Percentiles rank a stretch among this genome's conserved stretches.
phyloP scores from a whole-genome alignment of 1,140 invertebrate genomes.

The Drosophila jambulina region DNA sequence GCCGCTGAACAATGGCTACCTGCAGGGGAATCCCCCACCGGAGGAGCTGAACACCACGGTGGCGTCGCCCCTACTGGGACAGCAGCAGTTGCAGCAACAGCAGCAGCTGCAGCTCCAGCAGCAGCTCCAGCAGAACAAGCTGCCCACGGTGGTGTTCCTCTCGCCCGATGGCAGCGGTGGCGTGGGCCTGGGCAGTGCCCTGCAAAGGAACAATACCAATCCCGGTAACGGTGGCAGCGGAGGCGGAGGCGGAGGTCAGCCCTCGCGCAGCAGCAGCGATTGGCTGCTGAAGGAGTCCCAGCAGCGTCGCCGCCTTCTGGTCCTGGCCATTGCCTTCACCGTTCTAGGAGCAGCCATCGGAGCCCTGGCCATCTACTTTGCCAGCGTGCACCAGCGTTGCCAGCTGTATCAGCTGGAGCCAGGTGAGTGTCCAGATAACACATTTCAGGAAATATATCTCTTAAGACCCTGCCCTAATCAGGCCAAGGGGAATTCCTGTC shows the following conservation, averaged over 20 bases:
- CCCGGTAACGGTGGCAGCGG: background rate
- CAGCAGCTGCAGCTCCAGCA: slow-evolving; percentile 16
- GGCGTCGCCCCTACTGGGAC: slow-evolving; percentile 61
- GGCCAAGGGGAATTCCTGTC: background rate
- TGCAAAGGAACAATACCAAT: slow-evolving; percentile 51
- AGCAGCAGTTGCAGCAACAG: slow-evolving; percentile 33
- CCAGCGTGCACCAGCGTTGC: slow-evolving; percentile 72
- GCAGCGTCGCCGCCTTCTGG: slow-evolving; percentile 68
- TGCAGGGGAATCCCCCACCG: slow-evolving; percentile 33
- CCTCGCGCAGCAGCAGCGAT: slow-evolving; percentile 50
- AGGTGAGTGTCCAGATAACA: slow-evolving; percentile 47
- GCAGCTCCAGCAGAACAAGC: slow-evolving; percentile 61
- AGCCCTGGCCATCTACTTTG: slow-evolving; percentile 81
- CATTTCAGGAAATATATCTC: background rate
- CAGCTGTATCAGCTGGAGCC: slow-evolving; percentile 53
- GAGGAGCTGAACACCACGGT: slow-evolving; percentile 67
- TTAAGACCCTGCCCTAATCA: background rate
- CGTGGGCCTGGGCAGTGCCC: slow-evolving; percentile 51
- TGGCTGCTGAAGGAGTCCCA: slow-evolving; percentile 79
- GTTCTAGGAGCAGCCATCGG: slow-evolving; percentile 82
- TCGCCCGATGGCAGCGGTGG: slow-evolving; percentile 64
- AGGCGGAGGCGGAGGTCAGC: background rate
- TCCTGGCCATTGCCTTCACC: slow-evolving; percentile 79
- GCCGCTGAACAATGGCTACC: slow-evolving; percentile 72
- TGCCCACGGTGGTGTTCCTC: slow-evolving; percentile 77